Percentiles rank a stretch among this genome's conserved stretches.
These are phyloP conservation scores for Elegia similella DNA, from an alignment of 2,888 invertebrate species.

Conservation along the genomic window DNA sequence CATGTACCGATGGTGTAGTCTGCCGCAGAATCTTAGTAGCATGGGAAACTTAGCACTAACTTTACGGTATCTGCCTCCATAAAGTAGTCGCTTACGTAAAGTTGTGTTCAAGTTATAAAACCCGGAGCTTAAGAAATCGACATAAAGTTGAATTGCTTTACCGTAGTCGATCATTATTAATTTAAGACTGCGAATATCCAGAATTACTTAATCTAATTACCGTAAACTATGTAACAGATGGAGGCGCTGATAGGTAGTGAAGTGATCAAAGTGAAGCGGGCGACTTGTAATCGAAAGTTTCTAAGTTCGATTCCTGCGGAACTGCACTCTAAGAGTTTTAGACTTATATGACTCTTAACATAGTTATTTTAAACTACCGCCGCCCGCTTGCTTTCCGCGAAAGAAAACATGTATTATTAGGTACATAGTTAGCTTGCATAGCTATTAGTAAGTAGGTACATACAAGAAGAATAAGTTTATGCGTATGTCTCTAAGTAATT, in stretches of 20 bases:
- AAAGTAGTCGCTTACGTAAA: conserved; percentile 25
- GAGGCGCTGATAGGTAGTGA: neutral
- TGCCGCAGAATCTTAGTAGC: conserved; percentile 54
- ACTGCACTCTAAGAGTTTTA: no score
- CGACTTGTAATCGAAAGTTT: no score
- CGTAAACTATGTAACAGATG: neutral
- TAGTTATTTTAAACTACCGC: no score
- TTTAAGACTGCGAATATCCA: neutral
- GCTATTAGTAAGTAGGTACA: no score
- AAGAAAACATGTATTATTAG: no score
- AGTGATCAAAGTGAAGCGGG: neutral
- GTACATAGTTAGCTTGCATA: no score
- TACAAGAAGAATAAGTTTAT: no score
- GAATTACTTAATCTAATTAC: neutral
- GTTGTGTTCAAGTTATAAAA: conserved; percentile 12
- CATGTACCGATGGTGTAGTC: conserved; percentile 65
- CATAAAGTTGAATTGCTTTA: neutral
- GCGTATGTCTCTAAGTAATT: no score
- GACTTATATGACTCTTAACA: no score
- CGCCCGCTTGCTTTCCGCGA: no score
- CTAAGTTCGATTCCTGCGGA: no score
- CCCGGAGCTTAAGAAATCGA: conserved; percentile 17
- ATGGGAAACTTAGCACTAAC: conserved; percentile 57
- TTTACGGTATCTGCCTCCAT: conserved; percentile 16
- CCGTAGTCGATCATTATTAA: neutral